phyloP scores from a whole-genome alignment of 2,113 vertebrate genomes.

The Brachypteracias leptosomus region DNA sequence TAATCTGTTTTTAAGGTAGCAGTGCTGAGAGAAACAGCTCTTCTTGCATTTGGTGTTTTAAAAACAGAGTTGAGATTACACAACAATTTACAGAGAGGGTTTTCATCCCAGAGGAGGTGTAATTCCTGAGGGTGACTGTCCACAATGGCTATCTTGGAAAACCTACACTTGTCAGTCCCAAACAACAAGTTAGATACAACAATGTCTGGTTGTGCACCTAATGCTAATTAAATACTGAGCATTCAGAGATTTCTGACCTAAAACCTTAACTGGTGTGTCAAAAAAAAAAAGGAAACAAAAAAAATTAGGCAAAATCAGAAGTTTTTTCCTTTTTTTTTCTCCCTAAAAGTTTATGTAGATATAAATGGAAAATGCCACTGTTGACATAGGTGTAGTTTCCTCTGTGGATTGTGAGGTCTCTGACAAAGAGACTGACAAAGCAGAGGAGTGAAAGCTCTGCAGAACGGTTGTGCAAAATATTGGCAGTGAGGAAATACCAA shows the following conservation, averaged over 20 bases:
- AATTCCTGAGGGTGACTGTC: not conserved
- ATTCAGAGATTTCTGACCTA: not conserved
- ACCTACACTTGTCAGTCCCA: not conserved
- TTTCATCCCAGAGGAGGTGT: not conserved
- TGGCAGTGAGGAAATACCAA: not conserved
- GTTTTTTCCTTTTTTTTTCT: not conserved
- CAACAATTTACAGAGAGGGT: not conserved
- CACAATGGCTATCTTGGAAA: not conserved
- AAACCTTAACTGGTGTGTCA: not conserved
- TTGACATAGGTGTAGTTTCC: not conserved
- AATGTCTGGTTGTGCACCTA: not conserved
- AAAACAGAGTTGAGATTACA: not conserved
- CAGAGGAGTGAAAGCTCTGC: not conserved
- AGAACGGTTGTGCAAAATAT: not conserved
- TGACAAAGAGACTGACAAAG: not conserved
- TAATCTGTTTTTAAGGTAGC: slow-evolving; percentile 27
- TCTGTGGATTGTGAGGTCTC: not conserved
- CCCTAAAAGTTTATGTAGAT: not conserved
- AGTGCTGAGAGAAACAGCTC: not conserved
- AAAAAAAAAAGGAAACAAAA: not conserved
- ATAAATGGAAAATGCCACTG: not conserved
- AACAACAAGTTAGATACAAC: not conserved
- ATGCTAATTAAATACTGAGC: not conserved
- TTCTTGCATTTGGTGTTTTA: not conserved
- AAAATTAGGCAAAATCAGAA: not conserved